Base-by-base conservation (phyloP, 2,797 vertebrate species). In the Poeciliopsis gracilis region DNA sequence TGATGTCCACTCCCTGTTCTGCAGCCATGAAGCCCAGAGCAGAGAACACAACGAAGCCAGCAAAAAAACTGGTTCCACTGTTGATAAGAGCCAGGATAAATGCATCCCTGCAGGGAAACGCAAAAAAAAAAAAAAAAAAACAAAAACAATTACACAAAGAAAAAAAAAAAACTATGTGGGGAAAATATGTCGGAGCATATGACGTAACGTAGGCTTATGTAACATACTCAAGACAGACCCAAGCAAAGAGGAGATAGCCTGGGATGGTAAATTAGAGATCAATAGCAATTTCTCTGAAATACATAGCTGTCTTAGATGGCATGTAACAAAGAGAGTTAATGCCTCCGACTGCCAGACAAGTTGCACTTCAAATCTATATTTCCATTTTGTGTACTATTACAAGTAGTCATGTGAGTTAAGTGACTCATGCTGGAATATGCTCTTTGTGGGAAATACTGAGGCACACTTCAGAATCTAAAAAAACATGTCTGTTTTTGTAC, bases 21-120 rank as follows among this genome's bases (percentile, higher is more conserved):
- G 95, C 94, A 69, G 96, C 96, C 96, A 97, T 97, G 90, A 97
- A 97, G 76, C 96, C 96, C 82, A 97, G 92, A 87, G 96, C 96
- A 79, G 96, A 96, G 86, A 97, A 97, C 55, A 97, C 96, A 49
- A 97, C 96, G 59, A 97, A 97, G 70, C 96, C 96, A 2, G 96
- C 95, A 85, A 97, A 97, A 91, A 97, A 96, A 84, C 96, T 97
- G 86, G 96, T 97, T 57, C 95, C 95, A 51, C 96, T 97, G 89
- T 97, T 97, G 76, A 97, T 96, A 59, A 96, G 82, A 71, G 96
- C 96, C 88, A 97, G 87, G 63, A 96, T 77, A 77, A 96, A 97
- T 15, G 96, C 95, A 92, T 97, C 96, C 91, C 96, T 97, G 69
- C 51, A 81, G 53, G 78, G 23, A 53, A 53, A 53, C 0, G 51